Evolutionary conservation across 2,797 vertebrate species (phyloP), one percentile per base, ranked within the genome.

Genomic region (Pseudochromis fuscus): DNA sequence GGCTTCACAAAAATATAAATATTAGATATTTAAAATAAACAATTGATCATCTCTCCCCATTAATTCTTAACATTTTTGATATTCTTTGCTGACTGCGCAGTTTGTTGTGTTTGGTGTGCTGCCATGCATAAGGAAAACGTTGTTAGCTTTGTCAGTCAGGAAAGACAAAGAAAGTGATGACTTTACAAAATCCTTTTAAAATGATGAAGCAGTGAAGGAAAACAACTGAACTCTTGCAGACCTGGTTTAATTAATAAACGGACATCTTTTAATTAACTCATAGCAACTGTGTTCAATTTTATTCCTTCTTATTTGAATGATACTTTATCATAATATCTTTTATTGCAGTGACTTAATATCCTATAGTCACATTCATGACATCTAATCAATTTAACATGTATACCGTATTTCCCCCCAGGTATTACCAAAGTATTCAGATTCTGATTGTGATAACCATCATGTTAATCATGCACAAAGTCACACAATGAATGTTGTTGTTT

Each of bases 21-120:
- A 93, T 93, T 93, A 86, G 81, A 93, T 93, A 85, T 88, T 90
- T 75, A 90, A 91, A 83, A 91, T 93, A 92, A 93, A 93, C 90
- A 92, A 91, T 91, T 92, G 91, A 93, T 93, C 81, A 82, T 91
- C 90, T 91, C 86, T 65, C 61, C 81, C 86, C 90, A 91, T 94
- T 80, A 92, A 93, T 89, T 88, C 83, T 88, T 91, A 85, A 90
- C 77, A 80, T 81, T 87, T n/a, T 75, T 82, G 72, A 87, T 87
- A 78, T 75, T 81, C 66, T 88, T 82, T 82, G 85, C 88, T 88
- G 85, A 91, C 82, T 49, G 82, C 80, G 81, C 88, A 63, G 72
- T 88, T 88, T 91, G 82, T 87, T 89, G 79, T 65, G 57, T 42
- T 87, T 91, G 86, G 84, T 81, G 83, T 31, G 55, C 65, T 87